Evolutionary conservation across 1,140 invertebrate genomes (phyloP).

Genomic region (Drosophila erecta): DNA sequence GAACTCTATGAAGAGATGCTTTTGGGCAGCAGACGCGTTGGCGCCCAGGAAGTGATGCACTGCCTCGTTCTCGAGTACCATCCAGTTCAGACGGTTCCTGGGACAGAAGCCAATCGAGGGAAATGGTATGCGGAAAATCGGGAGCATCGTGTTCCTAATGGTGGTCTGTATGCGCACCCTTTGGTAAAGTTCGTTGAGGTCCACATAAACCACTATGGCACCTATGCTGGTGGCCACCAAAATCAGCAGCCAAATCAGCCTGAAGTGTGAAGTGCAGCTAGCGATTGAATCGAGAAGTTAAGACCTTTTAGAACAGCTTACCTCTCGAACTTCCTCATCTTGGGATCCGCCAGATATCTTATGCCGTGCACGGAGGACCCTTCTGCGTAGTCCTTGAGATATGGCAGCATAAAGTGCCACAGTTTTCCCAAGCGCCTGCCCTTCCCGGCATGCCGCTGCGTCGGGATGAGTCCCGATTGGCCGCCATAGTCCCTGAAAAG

Average conservation of each 20-base stretch:
- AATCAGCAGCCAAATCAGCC: constrained; percentile 70
- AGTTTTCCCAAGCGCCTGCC: background rate
- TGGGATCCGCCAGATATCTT: constrained; percentile 62
- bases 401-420: constrained; percentile 24
- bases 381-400: constrained; percentile 66
- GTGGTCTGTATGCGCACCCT: constrained; percentile 64
- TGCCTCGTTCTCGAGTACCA: constrained; percentile 36
- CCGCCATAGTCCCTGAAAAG: constrained; percentile 26
- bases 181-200: constrained; percentile 58
- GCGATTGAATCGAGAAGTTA: background rate
- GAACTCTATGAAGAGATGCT: constrained; percentile 60
- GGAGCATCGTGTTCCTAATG: constrained; percentile 65
- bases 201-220: constrained; percentile 61
- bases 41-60: constrained; percentile 53
- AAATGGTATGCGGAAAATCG: constrained; percentile 61
- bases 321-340: constrained; percentile 66
- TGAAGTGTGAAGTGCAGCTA: constrained; percentile 11
- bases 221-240: constrained; percentile 57
- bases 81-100: constrained; percentile 59
- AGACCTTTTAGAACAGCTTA: constrained; percentile 7
- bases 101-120: constrained; percentile 68
- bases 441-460: background rate
- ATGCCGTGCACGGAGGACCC: constrained; percentile 68
- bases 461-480: constrained; percentile 6
- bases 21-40: constrained; percentile 31